phyloP scores from a whole-genome alignment of 2,113 vertebrate species.

The Cottus gobio region DNA sequence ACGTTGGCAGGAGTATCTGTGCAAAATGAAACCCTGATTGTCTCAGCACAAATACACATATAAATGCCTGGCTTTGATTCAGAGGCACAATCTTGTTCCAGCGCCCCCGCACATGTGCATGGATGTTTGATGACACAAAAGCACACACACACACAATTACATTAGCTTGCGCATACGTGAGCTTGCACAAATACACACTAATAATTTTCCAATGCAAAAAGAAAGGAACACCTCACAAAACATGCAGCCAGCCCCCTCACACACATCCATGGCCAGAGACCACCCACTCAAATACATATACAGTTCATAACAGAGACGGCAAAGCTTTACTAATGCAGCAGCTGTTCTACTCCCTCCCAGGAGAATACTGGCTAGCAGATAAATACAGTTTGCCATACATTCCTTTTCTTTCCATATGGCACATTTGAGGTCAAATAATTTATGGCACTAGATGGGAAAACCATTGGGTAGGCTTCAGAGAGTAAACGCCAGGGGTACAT shows the following conservation, averaged over 20 bases:
- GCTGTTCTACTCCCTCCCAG: slow-evolving; percentile 40
- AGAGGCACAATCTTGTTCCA: slow-evolving; percentile 17
- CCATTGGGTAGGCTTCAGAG: slow-evolving; percentile 7
- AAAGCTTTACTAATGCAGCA: slow-evolving; percentile 52
- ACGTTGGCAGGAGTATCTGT: slow-evolving; percentile 15
- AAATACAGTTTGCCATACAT: neutral
- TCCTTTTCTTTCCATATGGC: neutral
- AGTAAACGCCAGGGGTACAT: neutral
- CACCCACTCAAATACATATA: slow-evolving; percentile 59
- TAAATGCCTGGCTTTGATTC: neutral
- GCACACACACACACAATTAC: neutral
- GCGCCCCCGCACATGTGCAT: slow-evolving; percentile 31
- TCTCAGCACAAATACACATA: slow-evolving; percentile 2
- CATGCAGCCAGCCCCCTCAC: slow-evolving; percentile 29
- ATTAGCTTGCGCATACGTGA: neutral
- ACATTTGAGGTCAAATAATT: slow-evolving; percentile 26
- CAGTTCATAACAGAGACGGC: slow-evolving; percentile 32
- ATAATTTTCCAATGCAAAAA: slow-evolving; percentile 7
- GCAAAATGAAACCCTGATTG: neutral
- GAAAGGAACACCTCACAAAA: slow-evolving; percentile 1
- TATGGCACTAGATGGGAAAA: neutral
- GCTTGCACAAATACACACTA: neutral
- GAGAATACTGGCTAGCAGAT: slow-evolving; percentile 14
- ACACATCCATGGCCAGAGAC: slow-evolving; percentile 48
- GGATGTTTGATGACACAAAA: slow-evolving; percentile 17